Evolutionary conservation across 2,113 vertebrate species (phyloP).

Genomic region (Empidonax traillii): DNA sequence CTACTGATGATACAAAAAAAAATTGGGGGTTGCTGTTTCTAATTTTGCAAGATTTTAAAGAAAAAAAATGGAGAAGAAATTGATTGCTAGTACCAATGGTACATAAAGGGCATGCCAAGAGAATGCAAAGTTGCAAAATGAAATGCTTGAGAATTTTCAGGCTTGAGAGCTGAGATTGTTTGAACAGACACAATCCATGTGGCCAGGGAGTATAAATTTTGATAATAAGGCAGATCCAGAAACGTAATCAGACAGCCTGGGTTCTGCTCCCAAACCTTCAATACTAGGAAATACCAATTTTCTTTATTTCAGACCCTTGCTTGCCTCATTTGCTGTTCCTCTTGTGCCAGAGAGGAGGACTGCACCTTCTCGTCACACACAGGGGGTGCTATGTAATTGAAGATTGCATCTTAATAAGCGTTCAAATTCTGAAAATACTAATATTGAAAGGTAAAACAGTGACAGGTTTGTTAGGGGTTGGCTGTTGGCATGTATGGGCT

Average conservation of each 20-base stretch:
- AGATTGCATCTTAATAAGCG: not conserved
- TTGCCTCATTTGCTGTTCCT: not conserved
- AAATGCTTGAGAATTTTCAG: not conserved
- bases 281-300: not conserved
- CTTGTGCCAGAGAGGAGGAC: not conserved
- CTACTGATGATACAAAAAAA: not conserved
- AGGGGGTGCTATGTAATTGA: not conserved
- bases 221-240: not conserved
- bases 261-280: not conserved
- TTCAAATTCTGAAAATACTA: not conserved
- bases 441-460: not conserved
- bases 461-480: not conserved
- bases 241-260: not conserved
- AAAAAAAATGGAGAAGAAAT: not conserved
- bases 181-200: not conserved
- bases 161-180: not conserved
- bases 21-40: not conserved
- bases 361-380: not conserved
- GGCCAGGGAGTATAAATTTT: not conserved
- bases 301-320: not conserved
- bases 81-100: not conserved
- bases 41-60: not conserved
- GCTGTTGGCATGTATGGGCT: not conserved
- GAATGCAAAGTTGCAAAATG: not conserved
- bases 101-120: not conserved